A percentile compares a stretch with the other conserved stretches of the same genome.
These are phyloP conservation scores for Polypedilum pembai DNA, from an alignment of 1,140 invertebrate species.

Conservation along the genomic window DNA sequence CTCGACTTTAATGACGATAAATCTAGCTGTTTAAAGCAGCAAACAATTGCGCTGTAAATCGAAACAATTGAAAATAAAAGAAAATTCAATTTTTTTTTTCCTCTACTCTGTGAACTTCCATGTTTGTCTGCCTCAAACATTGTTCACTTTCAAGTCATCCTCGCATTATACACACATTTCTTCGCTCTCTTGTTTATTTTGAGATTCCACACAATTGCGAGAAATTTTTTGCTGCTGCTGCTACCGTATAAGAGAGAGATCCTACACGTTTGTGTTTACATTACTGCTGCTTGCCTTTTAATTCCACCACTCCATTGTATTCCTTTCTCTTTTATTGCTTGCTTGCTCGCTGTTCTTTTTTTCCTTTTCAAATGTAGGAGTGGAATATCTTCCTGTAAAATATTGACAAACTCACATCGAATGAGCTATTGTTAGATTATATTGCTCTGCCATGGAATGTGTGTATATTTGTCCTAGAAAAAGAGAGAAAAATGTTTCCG, in stretches of 20 bases:
- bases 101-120: background rate
- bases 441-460: background rate
- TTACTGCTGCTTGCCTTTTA: background rate
- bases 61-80: background rate
- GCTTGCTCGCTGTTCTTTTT: too few relatives aligned
- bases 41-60: background rate
- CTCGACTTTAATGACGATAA: too few relatives aligned
- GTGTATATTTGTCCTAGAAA: background rate
- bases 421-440: background rate
- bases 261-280: conserved; percentile 11
- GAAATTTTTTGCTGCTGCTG: background rate
- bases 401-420: background rate
- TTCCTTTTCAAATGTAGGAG: too few relatives aligned
- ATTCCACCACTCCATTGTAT: background rate
- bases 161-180: conserved; percentile 4
- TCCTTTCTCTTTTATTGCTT: conserved; percentile 1
- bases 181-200: background rate
- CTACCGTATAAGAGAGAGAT: background rate
- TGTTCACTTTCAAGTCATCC: conserved; percentile 16
- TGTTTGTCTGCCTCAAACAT: conserved; percentile 16
- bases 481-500: background rate
- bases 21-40: too few relatives aligned
- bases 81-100: conserved; percentile 6
- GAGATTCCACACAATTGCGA: conserved; percentile 16
- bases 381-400: background rate